A percentile compares a stretch with the other conserved stretches of the same genome.
Evolutionary conservation across 2,888 invertebrate genomes (phyloP).

Genomic region (Netelia virgata): DNA sequence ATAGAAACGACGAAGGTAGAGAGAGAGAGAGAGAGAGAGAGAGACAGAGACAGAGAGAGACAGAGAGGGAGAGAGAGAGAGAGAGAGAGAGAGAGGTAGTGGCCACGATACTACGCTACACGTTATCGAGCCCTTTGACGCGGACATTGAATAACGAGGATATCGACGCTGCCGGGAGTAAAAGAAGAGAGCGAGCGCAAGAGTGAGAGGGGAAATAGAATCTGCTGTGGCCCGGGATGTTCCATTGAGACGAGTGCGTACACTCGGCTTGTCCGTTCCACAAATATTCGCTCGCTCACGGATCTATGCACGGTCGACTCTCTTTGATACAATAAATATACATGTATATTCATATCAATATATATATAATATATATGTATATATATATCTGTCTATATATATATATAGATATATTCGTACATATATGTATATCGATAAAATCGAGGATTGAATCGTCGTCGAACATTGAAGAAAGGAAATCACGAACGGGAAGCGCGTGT

Average conservation of each 20-base stretch:
- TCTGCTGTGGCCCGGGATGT: constrained; percentile 40
- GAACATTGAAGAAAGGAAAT: neutral
- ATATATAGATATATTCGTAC: neutral
- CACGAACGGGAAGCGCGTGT: constrained; percentile 27
- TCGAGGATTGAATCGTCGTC: neutral
- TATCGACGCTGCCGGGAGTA: constrained; percentile 51
- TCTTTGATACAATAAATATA: constrained; percentile 3
- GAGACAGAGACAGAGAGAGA: constrained; percentile 9
- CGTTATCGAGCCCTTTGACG: constrained; percentile 61
- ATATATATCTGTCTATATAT: neutral
- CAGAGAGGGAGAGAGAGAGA: neutral
- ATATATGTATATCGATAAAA: neutral
- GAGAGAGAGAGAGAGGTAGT: constrained; percentile 14
- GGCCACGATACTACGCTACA: constrained; percentile 24
- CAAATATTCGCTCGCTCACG: constrained; percentile 48
- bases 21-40: constrained; percentile 18
- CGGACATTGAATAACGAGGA: constrained; percentile 62
- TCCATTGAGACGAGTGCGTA: constrained; percentile 56
- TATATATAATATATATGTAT: neutral
- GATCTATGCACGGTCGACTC: constrained; percentile 24
- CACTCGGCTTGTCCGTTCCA: constrained; percentile 58
- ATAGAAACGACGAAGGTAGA: neutral
- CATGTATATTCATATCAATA: neutral
- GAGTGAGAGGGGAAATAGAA: constrained; percentile 35
- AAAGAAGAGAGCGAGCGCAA: constrained; percentile 31